Conservation (phyloP, 2,797 vertebrate species). For the Myotis myotis region DNA sequence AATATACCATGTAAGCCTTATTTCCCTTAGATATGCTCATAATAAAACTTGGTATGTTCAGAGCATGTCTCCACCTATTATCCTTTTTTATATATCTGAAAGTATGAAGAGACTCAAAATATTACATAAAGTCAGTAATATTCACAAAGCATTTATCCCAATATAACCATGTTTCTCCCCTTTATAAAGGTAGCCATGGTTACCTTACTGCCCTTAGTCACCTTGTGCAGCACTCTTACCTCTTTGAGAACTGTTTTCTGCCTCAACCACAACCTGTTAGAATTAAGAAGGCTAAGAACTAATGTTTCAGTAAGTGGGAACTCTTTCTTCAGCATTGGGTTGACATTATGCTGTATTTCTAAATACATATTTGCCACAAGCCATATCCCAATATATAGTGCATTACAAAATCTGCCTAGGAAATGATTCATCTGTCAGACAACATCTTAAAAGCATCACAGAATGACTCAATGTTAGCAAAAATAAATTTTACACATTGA, state of each 20-base stretch:
- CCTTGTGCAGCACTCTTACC: not conserved
- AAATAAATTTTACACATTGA: not conserved
- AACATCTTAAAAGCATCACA: not conserved
- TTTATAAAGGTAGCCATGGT: not conserved
- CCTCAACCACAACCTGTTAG: not conserved
- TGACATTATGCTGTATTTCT: not conserved
- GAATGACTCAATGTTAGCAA: not conserved
- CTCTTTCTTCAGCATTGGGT: not conserved
- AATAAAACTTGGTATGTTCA: not conserved
- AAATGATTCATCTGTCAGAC: not conserved
- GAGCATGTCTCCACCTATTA: not conserved
- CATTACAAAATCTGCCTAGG: not conserved
- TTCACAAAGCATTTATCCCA: not conserved
- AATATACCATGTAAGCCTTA: not conserved
- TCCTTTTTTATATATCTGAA: not conserved
- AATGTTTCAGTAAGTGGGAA: not conserved
- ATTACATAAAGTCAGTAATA: not conserved
- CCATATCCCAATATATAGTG: not conserved
- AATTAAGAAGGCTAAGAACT: conserved; percentile 13
- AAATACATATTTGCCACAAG: not conserved
- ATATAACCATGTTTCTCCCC: not conserved
- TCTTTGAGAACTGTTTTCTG: conserved; percentile 36
- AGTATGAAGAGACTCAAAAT: not conserved
- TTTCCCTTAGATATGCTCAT: not conserved
- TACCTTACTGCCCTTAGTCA: not conserved